Evolutionary conservation across 2,797 vertebrate genomes (phyloP), one percentile per base, ranked within the genome.

Genomic region (Chromis chromis): DNA sequence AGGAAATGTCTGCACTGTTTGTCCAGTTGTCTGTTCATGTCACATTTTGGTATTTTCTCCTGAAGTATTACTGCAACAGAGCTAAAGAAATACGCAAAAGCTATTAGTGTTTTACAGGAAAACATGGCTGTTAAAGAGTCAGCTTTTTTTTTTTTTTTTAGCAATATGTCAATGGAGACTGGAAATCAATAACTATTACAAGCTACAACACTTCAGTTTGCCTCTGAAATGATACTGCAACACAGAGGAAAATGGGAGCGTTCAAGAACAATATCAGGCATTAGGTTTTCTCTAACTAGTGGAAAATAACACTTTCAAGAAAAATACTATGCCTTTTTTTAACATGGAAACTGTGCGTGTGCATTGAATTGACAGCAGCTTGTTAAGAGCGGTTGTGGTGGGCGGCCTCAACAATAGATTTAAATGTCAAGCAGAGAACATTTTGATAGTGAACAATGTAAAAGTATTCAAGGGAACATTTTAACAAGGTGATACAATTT

Each of bases 41-140:
- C 83, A 88, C 75, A 83, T 75, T 87, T 88, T 75, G 69, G 63
- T 81, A 67, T 74, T 68, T 69, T 74, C 60, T 82, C 72, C 72
- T 84, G 50, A 79, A 78, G 48, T 66, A 72, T 76, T 65, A 55
- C 40, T 76, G 55, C 68, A 74, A 48, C 31, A 3, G 46, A 76
- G 27, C 40, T 48, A 60, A 64, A 77, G 25, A 86, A 27, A 27
- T 6, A 28, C 36, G 48, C 48, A 65, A 76, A 84, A 80, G 53
- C 56, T 21, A 65, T 79, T 86, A 85, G 81, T 85, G 79, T 88
- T 80, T 63, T 57, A 55, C 46, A 49, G 48, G 61, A 74, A 70
- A 73, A 78, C 56, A 36, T 64, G 49, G 56, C 71, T 9, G 2
- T 75, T 64, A 74, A 82, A 44, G 54, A 76, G 52, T 65, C 76